These are phyloP conservation scores for Heteronetta atricapilla DNA, from an alignment of 2,113 vertebrate species.

Conservation along the genomic window DNA sequence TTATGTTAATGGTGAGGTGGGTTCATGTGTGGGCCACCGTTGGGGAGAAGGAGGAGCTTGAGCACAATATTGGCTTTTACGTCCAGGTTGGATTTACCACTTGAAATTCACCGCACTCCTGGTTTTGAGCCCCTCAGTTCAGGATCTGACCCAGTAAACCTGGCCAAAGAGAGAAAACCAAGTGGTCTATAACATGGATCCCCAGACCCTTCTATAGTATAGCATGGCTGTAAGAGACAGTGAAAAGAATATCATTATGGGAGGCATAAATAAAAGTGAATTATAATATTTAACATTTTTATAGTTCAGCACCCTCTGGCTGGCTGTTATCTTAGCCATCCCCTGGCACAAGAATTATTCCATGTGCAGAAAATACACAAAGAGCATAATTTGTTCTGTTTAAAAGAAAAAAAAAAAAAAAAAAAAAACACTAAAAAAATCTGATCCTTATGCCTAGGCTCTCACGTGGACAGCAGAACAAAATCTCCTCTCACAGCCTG, in stretches of 20 bases:
- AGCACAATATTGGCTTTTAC: not conserved
- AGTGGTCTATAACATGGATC: not conserved
- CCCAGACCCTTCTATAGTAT: not conserved
- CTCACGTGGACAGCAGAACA: not conserved
- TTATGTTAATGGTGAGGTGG: not conserved
- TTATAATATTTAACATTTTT: not conserved
- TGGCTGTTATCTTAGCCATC: not conserved
- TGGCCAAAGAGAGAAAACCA: not conserved
- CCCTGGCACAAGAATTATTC: not conserved
- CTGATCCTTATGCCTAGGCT: not conserved
- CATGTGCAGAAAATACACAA: not conserved
- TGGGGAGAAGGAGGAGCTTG: not conserved
- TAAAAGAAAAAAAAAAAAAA: not conserved
- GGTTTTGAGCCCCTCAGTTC: not conserved
- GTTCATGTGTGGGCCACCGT: not conserved
- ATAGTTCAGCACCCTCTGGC: not conserved
- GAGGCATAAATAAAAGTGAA: not conserved
- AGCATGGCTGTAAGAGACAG: not conserved
- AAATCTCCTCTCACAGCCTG: not conserved
- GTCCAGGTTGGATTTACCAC: not conserved
- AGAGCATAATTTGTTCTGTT: not conserved
- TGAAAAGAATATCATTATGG: not conserved
- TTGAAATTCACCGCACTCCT: not conserved
- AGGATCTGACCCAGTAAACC: not conserved
- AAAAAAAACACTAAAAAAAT: accelerated